Base-by-base conservation (phyloP, 1,140 invertebrate species). In the Dendroctonus ponderosae region DNA sequence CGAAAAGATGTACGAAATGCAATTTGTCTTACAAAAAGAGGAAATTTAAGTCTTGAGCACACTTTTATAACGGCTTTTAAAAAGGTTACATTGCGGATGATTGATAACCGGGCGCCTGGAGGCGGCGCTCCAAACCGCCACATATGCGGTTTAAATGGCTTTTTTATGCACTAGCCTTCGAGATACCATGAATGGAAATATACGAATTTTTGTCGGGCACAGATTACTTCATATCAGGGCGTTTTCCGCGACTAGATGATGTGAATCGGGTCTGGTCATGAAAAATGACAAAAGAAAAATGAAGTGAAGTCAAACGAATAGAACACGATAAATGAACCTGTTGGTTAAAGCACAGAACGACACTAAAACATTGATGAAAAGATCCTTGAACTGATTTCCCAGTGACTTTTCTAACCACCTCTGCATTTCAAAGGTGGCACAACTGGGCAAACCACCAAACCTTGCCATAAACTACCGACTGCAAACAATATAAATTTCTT, bases 61-160 rank as follows among this genome's bases (percentile, higher is more conserved):
- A 54, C 61, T 63, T 63, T 63, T 42, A 63, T 54, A 63, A 53
- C 50, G 41, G 61, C 61, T 63, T 63, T 63, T 53, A 63, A 63
- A 61, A 54, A 63, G 61, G 61, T 63, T 63, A 63, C 61, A 54
- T 54, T 14, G 61, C 9, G 61, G 50, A 63, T 63, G 61, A 63
- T 63, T 63, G 61, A 63, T 63, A 63, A 49, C 42, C 61, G 38
- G 11, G 12, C 51, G 39, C 51, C 39, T 12, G 41, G 26, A 48
- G 42, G 58, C 51, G 50, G 41, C 51, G 40, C 43, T 59, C 43
- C 3, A 46, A 59, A 57, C 38, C 38, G 40, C 54, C 61, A 41
- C 51, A 54, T 63, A 54, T 54, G 50, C 48, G 40, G 12, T 39
- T 63, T 63, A 63, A 63, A 63, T 63, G 50, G 50, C 51, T 53